Evolutionary conservation across 2,888 invertebrate species (phyloP), one percentile per base, ranked within the genome.

Genomic region (Hydropsyche betteni): DNA sequence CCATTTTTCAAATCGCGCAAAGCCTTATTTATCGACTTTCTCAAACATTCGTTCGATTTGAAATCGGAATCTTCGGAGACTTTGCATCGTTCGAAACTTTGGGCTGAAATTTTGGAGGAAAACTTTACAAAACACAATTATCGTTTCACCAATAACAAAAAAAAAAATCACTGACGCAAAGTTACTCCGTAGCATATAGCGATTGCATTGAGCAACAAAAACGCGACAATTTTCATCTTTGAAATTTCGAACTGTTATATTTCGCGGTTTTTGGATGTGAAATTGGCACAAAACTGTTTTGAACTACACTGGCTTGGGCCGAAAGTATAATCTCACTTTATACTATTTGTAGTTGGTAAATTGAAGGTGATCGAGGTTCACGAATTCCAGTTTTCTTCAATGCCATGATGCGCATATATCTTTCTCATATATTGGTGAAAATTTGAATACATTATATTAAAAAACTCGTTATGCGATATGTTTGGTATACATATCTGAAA

Each of bases 81-180:
- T 55, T 80, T 80, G 77, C 83, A 83, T 51, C 80, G 76, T 69
- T 80, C 80, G 70, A 81, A 81, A 69, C 77, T 80, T 34, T 81
- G 77, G 55, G 83, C 83, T 83, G 81, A 38, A 80, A 81, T 64
- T 76, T 53, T 4, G 51, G 4, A 16, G 14, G n/a, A 64, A 64
- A 24, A 55, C 8, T 10, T 55, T 24, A 24, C 24, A 24, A 24
- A 24, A 24, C 24, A 24, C 24, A 24, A 24, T 24, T 24, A 2
- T 24, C 24, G 24, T 24, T 24, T 24, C 2, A 2, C 24, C 1
- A 24, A 24, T 24, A 24, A 24, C 24, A 24, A 24, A 24, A 24
- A 24, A 24, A 24, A 3, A 55, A 55, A 4, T 4, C 24, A 58
- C 58, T 58, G 4, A 58, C 58, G 58, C 8, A 53, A 53, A 12